phyloP scores from a whole-genome alignment of 2,797 vertebrate genomes.

The Myotis daubentonii region DNA sequence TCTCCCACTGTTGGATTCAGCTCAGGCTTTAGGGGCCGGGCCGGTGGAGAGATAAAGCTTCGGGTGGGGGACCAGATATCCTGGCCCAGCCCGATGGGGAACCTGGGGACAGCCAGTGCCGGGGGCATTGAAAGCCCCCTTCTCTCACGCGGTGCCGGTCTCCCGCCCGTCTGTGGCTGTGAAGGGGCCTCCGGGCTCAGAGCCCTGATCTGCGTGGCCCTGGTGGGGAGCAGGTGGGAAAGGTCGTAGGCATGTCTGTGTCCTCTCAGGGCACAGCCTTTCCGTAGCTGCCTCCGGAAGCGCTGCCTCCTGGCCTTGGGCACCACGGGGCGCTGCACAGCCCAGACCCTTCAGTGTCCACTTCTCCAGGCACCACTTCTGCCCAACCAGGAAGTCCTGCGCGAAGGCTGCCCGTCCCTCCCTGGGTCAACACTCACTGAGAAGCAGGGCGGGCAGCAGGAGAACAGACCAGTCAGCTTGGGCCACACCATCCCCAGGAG shows the following conservation, averaged over 20 bases:
- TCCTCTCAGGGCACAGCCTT: neutral
- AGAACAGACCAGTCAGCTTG: neutral
- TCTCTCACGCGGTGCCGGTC: neutral
- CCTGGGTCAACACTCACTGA: slow-evolving; percentile 75
- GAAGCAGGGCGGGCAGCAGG: neutral
- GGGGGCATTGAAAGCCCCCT: neutral
- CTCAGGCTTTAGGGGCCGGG: neutral
- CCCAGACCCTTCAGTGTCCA: slow-evolving; percentile 48
- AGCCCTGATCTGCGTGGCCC: neutral
- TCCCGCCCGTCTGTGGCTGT: neutral
- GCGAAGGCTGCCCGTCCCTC: slow-evolving; percentile 45
- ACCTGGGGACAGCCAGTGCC: neutral
- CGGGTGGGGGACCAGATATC: no score
- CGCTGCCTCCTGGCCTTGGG: neutral
- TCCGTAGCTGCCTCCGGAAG: neutral
- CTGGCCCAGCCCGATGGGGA: neutral
- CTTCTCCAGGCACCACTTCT: slow-evolving; percentile 66
- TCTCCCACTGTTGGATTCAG: neutral
- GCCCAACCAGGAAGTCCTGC: slow-evolving; percentile 75
- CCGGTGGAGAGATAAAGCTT: neutral
- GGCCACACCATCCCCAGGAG: neutral
- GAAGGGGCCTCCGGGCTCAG: no score
- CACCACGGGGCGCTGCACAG: neutral
- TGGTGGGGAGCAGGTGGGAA: neutral
- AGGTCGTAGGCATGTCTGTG: neutral